Evolutionary conservation across 2,113 vertebrate species (phyloP).

Genomic region (Eurypyga helias): DNA sequence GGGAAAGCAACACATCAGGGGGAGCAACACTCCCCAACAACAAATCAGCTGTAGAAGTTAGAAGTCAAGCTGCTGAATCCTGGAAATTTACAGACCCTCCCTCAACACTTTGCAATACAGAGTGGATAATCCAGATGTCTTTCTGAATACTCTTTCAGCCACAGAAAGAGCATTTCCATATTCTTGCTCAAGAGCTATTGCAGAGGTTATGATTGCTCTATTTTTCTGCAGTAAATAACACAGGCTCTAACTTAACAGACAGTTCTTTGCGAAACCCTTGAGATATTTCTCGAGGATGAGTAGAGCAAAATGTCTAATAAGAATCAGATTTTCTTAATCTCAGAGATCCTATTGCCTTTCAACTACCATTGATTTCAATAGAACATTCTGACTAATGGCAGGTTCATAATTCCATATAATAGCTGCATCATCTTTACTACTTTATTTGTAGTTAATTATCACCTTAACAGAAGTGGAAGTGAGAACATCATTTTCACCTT

Average conservation of each 20-base stretch:
- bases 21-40: background rate
- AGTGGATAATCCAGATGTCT: background rate
- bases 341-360: background rate
- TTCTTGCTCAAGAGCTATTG: background rate
- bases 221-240: background rate
- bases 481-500: slow-evolving; percentile 73
- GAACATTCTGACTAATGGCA: background rate
- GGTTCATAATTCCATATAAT: slow-evolving; percentile 21
- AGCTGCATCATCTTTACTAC: slow-evolving; percentile 2
- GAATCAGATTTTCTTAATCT: background rate
- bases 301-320: background rate
- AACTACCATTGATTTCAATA: background rate
- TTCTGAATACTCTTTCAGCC: background rate
- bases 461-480: slow-evolving; percentile 52
- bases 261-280: background rate
- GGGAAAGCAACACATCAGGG: background rate
- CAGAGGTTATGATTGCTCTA: background rate
- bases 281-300: background rate
- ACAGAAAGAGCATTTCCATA: background rate
- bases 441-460: slow-evolving; percentile 75
- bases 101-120: background rate
- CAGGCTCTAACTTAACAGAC: background rate
- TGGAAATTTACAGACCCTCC: background rate
- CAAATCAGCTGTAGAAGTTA: background rate
- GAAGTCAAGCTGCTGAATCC: background rate